These are phyloP conservation scores for Eulithis prunata DNA, from an alignment of 2,888 invertebrate genomes.

Conservation along the genomic window DNA sequence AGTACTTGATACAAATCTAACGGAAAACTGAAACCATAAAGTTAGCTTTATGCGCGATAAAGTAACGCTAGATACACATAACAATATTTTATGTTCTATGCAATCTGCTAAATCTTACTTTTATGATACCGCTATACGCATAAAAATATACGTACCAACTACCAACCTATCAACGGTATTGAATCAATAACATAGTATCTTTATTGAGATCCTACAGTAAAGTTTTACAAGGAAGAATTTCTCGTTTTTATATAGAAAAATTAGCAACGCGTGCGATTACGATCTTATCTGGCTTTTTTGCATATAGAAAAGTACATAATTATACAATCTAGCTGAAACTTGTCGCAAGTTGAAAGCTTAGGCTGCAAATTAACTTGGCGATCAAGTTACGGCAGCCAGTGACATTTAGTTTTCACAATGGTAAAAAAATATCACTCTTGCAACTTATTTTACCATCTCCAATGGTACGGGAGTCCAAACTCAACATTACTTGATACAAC, in stretches of 20 bases:
- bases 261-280: constrained; percentile 1
- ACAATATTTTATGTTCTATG: constrained; percentile 78
- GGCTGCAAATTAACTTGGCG: too few relatives aligned
- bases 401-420: too few relatives aligned
- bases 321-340: too few relatives aligned
- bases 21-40: constrained; percentile 68
- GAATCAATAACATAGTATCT: constrained; percentile 23
- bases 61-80: constrained; percentile 74
- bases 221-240: constrained; percentile 28
- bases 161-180: constrained; percentile 14
- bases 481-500: too few relatives aligned
- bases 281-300: neutral
- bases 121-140: constrained; percentile 57
- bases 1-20: constrained; percentile 65
- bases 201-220: constrained; percentile 10
- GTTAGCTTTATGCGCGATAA: constrained; percentile 75
- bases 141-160: neutral
- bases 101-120: constrained; percentile 78
- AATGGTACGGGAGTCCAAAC: too few relatives aligned
- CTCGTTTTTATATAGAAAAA: constrained; percentile 20
- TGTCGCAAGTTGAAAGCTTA: too few relatives aligned
- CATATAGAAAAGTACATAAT: neutral
- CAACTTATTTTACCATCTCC: too few relatives aligned
- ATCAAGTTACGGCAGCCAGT: too few relatives aligned
- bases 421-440: too few relatives aligned